Evolutionary conservation across 2,797 vertebrate species (phyloP), one percentile per base, ranked within the genome.

Genomic region (Chloroceryle inda): DNA sequence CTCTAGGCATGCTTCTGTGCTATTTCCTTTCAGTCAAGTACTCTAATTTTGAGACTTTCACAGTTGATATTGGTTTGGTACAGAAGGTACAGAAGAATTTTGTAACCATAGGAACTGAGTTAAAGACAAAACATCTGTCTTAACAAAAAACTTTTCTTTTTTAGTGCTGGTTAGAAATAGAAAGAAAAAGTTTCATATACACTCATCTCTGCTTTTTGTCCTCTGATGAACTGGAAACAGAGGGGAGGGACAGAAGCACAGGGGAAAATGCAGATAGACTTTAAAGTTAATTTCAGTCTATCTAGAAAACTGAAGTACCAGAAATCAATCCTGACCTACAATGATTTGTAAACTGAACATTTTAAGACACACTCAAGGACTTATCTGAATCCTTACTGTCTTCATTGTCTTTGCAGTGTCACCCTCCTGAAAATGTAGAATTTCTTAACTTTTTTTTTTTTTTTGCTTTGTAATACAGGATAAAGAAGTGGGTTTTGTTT

Each of bases 111-210:
- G 88, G 56, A 94, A 95, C 63, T 22, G 37, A 84, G 24, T 71
- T 81, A 84, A 64, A 90, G 38, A 84, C 35, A 96, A 95, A 92
- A 93, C 31, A 85, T 92, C 75, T 88, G 74, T 55, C 74, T 75
- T 88, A 50, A 87, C 10, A 78, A 91, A 89, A 91, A 42, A 23
- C 8, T 50, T 53, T 14, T 40, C 5, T 49, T 58, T 85, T 61
- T 79, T 55, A 29, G 2, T 69, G 85, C 33, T 33, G 31, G 6
- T 56, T 67, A 24, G 45, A 13, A 42, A 8, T 2, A 61, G 20
- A 78, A 77, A 62, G 15, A 66, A 82, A 79, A 47, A 35, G 4
- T 29, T 73, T 68, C 27, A 3, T 49, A 33, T 19, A 16, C n/a
- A 58, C 6, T 78, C 2, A 33, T 37, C 21, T 53, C 6, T 52